Conservation (phyloP, 2,888 invertebrate genomes). For the Aspidiotus destructor region DNA sequence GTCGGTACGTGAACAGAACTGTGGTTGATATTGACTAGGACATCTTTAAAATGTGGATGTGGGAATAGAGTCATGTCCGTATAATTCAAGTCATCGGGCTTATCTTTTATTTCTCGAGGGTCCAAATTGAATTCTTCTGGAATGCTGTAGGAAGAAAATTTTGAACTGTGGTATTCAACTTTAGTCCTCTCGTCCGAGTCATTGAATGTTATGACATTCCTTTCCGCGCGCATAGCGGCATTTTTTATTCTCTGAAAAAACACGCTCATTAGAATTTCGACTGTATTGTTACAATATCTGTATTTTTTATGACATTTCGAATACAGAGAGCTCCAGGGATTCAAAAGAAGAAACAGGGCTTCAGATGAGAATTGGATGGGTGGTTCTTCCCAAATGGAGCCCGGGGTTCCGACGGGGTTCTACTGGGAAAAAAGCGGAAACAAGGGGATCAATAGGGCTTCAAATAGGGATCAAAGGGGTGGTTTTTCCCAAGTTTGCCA, state of each 20-base stretch:
- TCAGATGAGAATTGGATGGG: too few relatives aligned
- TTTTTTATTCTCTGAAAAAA: slow-evolving; percentile 59
- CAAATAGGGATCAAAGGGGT: too few relatives aligned
- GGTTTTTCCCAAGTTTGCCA: too few relatives aligned
- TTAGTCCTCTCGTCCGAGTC: slow-evolving; percentile 41
- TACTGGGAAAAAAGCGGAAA: too few relatives aligned
- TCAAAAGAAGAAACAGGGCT: too few relatives aligned
- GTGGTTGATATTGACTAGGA: slow-evolving; percentile 64
- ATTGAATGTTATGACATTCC: not conserved
- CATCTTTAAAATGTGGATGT: slow-evolving; percentile 63
- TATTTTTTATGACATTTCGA: too few relatives aligned
- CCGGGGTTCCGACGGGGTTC: too few relatives aligned
- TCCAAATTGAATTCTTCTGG: slow-evolving; percentile 40
- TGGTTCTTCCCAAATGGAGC: too few relatives aligned
- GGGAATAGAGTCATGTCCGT: slow-evolving; percentile 36
- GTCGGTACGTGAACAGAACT: slow-evolving; percentile 91
- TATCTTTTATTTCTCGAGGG: slow-evolving; percentile 9
- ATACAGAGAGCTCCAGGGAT: too few relatives aligned
- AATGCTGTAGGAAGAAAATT: slow-evolving; percentile 54
- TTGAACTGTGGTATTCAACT: slow-evolving; percentile 72
- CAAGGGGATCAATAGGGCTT: too few relatives aligned
- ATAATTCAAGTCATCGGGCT: slow-evolving; percentile 5
- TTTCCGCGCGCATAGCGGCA: slow-evolving; percentile 58
- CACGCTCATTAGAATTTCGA: not conserved
- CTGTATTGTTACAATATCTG: too few relatives aligned